Percentiles rank a stretch among this genome's conserved stretches.
These are phyloP conservation scores for Anoplius nigerrimus DNA, from an alignment of 2,888 invertebrate species.

Conservation along the genomic window DNA sequence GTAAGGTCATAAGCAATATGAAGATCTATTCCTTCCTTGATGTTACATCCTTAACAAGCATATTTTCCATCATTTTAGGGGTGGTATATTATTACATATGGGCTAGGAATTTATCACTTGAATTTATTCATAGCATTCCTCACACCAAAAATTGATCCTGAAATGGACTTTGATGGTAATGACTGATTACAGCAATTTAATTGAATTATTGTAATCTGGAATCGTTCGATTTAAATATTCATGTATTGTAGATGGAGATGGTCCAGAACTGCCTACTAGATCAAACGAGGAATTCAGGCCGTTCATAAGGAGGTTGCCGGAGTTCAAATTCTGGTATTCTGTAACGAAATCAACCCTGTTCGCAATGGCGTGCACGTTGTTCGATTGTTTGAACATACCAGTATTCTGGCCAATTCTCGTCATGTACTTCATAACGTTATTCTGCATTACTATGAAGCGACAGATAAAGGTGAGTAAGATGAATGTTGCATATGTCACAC, in stretches of 20 bases:
- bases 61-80: slow-evolving; percentile 82
- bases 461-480: slow-evolving; percentile 92
- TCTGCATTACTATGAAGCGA: slow-evolving; percentile 99
- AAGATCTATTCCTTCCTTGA: too few relatives aligned
- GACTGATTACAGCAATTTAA: slow-evolving; percentile 17
- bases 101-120: slow-evolving; percentile 98
- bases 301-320: slow-evolving; percentile 96
- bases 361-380: slow-evolving; percentile 94
- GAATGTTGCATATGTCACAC: neutral
- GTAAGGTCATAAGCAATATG: slow-evolving; percentile 75
- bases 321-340: slow-evolving; percentile 99
- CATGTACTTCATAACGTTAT: slow-evolving; percentile 99
- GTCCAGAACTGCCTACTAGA: slow-evolving; percentile 95
- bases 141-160: slow-evolving; percentile 99
- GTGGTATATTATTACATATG: slow-evolving; percentile 99
- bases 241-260: slow-evolving; percentile 80
- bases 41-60: slow-evolving; percentile 5
- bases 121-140: slow-evolving; percentile 99
- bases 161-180: slow-evolving; percentile 93
- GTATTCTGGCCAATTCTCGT: slow-evolving; percentile 99
- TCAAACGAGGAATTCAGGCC: slow-evolving; percentile 98
- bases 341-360: slow-evolving; percentile 95
- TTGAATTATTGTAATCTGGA: neutral
- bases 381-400: slow-evolving; percentile 98
- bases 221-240: neutral